These are phyloP conservation scores for Phalloptychus januarius DNA, from an alignment of 2,797 vertebrate species.

Conservation along the genomic window DNA sequence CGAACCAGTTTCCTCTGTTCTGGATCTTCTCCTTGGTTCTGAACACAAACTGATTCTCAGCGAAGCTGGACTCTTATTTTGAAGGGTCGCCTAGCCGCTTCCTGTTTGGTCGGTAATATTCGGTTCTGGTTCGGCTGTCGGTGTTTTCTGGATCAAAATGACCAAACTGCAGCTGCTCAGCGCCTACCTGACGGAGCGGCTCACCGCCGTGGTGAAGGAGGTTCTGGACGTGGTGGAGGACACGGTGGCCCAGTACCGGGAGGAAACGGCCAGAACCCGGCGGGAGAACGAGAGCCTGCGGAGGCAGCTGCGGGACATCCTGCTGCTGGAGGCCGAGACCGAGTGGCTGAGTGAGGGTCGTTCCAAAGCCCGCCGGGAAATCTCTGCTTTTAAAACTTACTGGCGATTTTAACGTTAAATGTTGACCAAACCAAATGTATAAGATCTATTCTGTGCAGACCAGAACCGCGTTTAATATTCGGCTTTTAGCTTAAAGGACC, in stretches of 20 bases:
- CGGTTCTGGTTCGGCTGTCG: constrained; percentile 21
- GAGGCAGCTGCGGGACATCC: constrained; percentile 78
- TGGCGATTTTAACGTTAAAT: fast-evolving
- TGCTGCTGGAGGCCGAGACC: constrained; percentile 73
- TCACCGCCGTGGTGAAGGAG: constrained; percentile 77
- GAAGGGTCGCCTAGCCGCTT: constrained; percentile 17
- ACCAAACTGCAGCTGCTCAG: constrained; percentile 77
- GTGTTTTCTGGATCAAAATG: constrained; percentile 70
- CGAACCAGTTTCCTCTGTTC: neutral
- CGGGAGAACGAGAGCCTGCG: constrained; percentile 79
- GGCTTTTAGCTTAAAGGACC: fast-evolving
- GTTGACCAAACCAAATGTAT: fast-evolving
- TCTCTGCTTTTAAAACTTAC: fast-evolving
- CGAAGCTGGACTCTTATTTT: constrained; percentile 29
- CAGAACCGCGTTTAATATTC: neutral
- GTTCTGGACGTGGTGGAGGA: constrained; percentile 80
- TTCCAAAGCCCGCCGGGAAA: neutral
- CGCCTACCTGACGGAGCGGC: constrained; percentile 78
- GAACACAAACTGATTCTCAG: neutral
- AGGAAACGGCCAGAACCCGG: constrained; percentile 72
- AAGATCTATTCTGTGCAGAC: fast-evolving
- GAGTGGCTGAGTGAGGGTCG: constrained; percentile 66
- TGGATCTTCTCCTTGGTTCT: neutral
- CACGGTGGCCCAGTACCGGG: constrained; percentile 80
- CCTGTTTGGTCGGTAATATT: constrained; percentile 51